These are phyloP conservation scores for Oreortyx pictus DNA, from an alignment of 2,797 vertebrate genomes.

Conservation along the genomic window DNA sequence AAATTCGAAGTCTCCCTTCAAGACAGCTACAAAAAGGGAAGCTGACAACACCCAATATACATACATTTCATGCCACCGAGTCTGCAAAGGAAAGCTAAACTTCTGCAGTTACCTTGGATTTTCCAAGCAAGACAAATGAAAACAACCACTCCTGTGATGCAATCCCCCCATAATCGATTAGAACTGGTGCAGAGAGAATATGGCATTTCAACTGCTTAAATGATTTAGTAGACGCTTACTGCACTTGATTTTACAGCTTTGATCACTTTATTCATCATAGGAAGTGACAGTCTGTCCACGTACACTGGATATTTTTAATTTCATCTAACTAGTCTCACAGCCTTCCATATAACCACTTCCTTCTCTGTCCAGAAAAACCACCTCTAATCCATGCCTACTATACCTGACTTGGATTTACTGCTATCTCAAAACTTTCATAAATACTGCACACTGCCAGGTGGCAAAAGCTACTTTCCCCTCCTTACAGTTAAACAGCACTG, in stretches of 20 bases:
- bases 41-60: not conserved
- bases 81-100: not conserved
- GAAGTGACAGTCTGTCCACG: not conserved
- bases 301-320: not conserved
- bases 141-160: not conserved
- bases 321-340: not conserved
- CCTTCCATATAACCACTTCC: not conserved
- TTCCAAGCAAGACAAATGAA: not conserved
- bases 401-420: not conserved
- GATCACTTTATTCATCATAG: not conserved
- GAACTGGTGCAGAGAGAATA: not conserved
- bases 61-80: not conserved
- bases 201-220: not conserved
- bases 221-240: not conserved
- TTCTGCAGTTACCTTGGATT: not conserved
- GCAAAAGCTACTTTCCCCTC: not conserved
- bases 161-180: not conserved
- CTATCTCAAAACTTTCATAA: not conserved
- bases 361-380: not conserved
- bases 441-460: not conserved
- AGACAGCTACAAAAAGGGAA: not conserved
- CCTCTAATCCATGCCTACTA: not conserved
- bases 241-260: conserved; percentile 1
- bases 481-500: not conserved
- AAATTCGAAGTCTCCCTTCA: not conserved